Percentiles rank a stretch among this genome's conserved stretches.
phyloP scores from a whole-genome alignment of 64 coral and sea anemone species.

The Pachyseris speciosa region DNA sequence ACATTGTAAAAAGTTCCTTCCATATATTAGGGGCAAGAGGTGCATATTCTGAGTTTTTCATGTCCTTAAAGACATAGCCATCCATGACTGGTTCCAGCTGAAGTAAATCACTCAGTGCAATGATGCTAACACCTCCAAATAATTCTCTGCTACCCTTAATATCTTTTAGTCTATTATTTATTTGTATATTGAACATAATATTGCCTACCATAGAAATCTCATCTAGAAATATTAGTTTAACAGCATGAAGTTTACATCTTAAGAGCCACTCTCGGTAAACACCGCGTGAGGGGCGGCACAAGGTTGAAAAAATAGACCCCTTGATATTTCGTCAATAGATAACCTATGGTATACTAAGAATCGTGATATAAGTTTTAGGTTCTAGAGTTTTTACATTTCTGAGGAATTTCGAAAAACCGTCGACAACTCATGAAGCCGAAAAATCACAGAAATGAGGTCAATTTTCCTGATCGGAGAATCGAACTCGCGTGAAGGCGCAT shows the following conservation, averaged over 20 bases:
- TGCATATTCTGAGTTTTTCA: constrained; percentile 29
- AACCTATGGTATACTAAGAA: no score
- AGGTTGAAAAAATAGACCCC: constrained; percentile 27
- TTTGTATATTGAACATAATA: constrained; percentile 54
- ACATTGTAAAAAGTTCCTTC: constrained; percentile 65
- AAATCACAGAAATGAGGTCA: no score
- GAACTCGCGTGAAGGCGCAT: no score
- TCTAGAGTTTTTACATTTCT: no score
- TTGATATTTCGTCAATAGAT: no score
- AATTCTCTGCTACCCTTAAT: constrained; percentile 22
- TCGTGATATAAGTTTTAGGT: no score
- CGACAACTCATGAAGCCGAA: no score
- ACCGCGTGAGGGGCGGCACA: constrained; percentile 22
- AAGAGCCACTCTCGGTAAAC: constrained; percentile 49
- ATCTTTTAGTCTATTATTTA: constrained; percentile 72
- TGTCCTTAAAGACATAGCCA: constrained; percentile 57
- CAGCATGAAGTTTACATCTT: constrained; percentile 30
- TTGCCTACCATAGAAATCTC: constrained; percentile 67
- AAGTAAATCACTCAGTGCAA: constrained; percentile 56
- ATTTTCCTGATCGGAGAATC: no score
- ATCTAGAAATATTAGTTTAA: constrained; percentile 64
- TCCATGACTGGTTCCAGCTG: constrained; percentile 60
- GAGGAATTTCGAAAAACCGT: no score
- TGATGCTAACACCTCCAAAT: constrained; percentile 61
- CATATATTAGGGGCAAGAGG: constrained; percentile 34